A percentile compares a stretch with the other conserved stretches of the same genome.
Conservation (phyloP, 2,797 vertebrate genomes). For the Acestrorhynchus altus region DNA sequence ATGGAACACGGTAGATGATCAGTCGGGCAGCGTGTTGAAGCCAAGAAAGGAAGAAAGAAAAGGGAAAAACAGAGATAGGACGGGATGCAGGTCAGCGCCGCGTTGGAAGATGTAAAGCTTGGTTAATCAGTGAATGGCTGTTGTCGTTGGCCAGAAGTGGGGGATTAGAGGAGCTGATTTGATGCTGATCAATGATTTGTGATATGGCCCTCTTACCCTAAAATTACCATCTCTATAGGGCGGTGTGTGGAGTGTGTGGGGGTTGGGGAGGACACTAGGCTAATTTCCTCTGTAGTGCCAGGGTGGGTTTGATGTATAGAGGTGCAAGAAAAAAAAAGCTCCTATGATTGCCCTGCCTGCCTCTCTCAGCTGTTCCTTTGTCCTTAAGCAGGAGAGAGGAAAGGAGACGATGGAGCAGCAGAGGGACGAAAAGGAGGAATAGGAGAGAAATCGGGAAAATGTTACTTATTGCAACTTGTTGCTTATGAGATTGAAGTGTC, state of each 20-base stretch:
- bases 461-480: background rate
- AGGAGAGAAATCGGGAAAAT: conserved; percentile 29
- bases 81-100: background rate
- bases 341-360: conserved; percentile 53
- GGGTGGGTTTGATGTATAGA: conserved; percentile 60
- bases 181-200: conserved; percentile 63
- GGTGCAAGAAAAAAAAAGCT: conserved; percentile 35
- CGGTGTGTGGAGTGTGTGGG: conserved; percentile 44
- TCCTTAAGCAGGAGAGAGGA: conserved; percentile 52
- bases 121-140: conserved; percentile 56
- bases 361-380: conserved; percentile 58
- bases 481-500: too few relatives aligned
- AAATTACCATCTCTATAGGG: conserved; percentile 66
- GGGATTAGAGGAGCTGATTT: conserved; percentile 58
- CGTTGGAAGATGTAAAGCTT: conserved; percentile 22
- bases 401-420: conserved; percentile 52
- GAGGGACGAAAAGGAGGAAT: conserved; percentile 47
- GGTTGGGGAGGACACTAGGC: conserved; percentile 40
- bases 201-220: conserved; percentile 59
- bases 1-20: too few relatives aligned
- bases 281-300: conserved; percentile 60
- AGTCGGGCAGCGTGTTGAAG: too few relatives aligned
- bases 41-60: conserved; percentile 33
- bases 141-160: conserved; percentile 51
- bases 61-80: conserved; percentile 5